phyloP scores from a whole-genome alignment of 2,797 vertebrate species.

The Monodelphis domestica region DNA sequence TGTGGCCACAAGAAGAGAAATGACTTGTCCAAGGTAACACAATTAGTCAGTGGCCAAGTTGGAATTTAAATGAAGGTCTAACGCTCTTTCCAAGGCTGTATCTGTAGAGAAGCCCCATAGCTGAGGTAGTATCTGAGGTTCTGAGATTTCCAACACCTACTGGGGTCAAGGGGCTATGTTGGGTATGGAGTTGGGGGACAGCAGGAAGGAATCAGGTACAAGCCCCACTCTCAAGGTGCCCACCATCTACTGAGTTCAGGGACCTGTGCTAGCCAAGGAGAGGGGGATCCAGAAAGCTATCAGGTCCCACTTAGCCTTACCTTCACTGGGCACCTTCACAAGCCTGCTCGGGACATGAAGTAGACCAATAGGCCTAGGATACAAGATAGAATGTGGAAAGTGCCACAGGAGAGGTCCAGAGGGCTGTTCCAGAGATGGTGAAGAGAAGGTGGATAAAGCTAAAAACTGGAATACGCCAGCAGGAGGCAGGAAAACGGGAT shows the following conservation, averaged over 20 bases:
- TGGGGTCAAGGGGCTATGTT: background rate
- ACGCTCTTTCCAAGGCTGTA: background rate
- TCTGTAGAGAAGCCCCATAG: background rate
- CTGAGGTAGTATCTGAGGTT: background rate
- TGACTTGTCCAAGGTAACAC: background rate
- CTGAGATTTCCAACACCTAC: background rate
- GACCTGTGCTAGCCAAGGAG: background rate
- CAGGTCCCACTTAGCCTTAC: background rate
- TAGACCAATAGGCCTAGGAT: background rate
- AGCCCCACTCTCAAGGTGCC: background rate
- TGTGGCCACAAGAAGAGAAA: background rate
- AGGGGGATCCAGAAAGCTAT: background rate
- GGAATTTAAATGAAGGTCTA: background rate
- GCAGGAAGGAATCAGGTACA: background rate
- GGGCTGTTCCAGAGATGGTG: background rate
- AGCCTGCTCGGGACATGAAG: background rate
- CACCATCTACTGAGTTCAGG: background rate
- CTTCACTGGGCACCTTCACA: background rate
- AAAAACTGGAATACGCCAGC: background rate
- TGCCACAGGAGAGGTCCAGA: background rate
- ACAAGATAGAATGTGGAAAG: background rate
- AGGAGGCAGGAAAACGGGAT: background rate
- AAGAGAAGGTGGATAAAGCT: background rate
- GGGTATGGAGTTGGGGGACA: background rate
- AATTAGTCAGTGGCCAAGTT: background rate